Evolutionary conservation across 2,888 invertebrate genomes (phyloP).

Genomic region (Idaea aversata): DNA sequence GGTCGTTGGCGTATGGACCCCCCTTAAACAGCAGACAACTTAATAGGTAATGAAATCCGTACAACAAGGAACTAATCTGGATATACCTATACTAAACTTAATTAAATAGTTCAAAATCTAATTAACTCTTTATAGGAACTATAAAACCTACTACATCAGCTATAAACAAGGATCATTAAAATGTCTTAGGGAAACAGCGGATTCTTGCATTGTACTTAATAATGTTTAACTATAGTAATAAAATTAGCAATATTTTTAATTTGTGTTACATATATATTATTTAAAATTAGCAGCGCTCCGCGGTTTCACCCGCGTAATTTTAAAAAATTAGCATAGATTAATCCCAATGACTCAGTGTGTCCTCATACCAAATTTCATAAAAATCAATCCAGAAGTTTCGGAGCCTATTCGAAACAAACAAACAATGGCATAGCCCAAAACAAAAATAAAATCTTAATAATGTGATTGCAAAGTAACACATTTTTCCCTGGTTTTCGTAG

Average conservation of each 20-base stretch:
- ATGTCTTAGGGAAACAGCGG: background rate
- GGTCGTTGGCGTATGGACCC: no score
- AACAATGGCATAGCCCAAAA: no score
- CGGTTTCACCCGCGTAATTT: no score
- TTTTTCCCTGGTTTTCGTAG: no score
- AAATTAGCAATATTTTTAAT: background rate
- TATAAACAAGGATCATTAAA: background rate
- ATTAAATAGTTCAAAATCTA: background rate
- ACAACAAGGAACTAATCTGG: background rate
- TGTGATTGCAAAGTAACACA: no score
- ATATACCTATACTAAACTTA: background rate
- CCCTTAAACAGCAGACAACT: background rate
- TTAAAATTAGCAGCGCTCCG: no score
- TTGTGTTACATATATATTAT: background rate
- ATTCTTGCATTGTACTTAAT: background rate
- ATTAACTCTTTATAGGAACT: background rate
- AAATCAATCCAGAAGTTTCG: no score
- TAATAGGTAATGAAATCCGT: background rate
- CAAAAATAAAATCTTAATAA: no score
- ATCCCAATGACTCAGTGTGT: no score
- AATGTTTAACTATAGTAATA: background rate
- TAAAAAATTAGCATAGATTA: no score
- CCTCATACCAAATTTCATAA: no score
- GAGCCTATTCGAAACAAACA: no score
- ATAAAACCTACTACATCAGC: background rate